Conservation (phyloP, 2,888 invertebrate genomes). For the Pyrochroa serraticornis region DNA sequence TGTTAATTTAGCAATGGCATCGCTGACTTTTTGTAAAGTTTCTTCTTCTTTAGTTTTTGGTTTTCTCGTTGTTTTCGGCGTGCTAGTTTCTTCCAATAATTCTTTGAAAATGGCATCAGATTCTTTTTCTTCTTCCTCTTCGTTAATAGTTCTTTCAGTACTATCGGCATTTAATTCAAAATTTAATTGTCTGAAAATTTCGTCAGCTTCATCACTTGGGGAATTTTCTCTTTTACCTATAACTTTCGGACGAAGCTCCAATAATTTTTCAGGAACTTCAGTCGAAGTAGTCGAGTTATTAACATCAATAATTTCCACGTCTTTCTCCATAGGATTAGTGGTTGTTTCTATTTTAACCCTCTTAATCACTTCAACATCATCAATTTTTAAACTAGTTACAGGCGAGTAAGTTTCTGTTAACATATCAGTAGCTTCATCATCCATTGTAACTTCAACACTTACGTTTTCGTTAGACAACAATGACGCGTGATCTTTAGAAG, state of each 20-base stretch:
- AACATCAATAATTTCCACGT: constrained; percentile 16
- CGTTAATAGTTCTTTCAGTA: constrained; percentile 31
- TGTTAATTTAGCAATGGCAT: constrained; percentile 51
- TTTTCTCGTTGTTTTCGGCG: constrained; percentile 27
- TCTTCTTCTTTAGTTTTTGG: constrained; percentile 43
- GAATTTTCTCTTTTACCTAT: constrained; percentile 36
- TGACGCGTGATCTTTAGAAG: constrained; percentile 40
- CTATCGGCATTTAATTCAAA: constrained; percentile 42
- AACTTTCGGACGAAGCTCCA: constrained; percentile 24
- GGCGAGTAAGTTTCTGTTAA: constrained; percentile 47
- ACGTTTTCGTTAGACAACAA: constrained; percentile 48
- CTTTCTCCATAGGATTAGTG: constrained; percentile 31
- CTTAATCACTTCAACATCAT: constrained; percentile 48
- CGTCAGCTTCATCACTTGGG: constrained; percentile 34
- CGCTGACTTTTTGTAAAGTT: constrained; percentile 46
- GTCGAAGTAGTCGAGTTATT: not conserved
- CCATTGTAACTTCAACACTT: constrained; percentile 44
- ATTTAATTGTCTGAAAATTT: constrained; percentile 47
- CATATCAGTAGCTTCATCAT: constrained; percentile 48
- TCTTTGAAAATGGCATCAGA: constrained; percentile 51
- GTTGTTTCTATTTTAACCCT: constrained; percentile 23
- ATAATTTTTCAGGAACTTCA: constrained; percentile 4
- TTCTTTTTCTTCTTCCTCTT: constrained; percentile 45
- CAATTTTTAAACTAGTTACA: constrained; percentile 51
- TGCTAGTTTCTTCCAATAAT: constrained; percentile 47